Percentiles rank a stretch among this genome's conserved stretches.
These are phyloP conservation scores for Steinernema feltiae DNA, from an alignment of 1,140 invertebrate genomes.

Conservation along the genomic window DNA sequence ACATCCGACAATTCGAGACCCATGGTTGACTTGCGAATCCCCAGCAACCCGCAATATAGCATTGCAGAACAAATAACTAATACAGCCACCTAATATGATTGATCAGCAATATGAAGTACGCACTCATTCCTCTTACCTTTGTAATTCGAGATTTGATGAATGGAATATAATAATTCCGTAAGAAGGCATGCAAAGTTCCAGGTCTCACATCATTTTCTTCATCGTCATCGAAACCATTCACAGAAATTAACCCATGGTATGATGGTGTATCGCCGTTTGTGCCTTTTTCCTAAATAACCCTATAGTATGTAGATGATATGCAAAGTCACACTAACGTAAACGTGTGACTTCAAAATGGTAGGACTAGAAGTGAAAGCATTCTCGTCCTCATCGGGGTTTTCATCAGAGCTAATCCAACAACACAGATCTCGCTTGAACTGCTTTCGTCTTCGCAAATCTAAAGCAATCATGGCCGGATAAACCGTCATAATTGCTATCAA, in stretches of 20 bases:
- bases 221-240: constrained; percentile 16
- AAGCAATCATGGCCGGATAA: constrained; percentile 83
- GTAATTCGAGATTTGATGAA: constrained; percentile 63
- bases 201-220: constrained; percentile 15
- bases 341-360: background rate
- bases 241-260: background rate
- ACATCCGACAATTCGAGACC: constrained; percentile 85
- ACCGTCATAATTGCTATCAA: constrained; percentile 76
- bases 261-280: background rate
- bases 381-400: background rate
- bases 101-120: constrained; percentile 29
- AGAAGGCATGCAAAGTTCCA: constrained; percentile 58
- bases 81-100: constrained; percentile 63
- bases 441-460: constrained; percentile 75
- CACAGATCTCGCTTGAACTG: background rate
- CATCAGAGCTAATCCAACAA: background rate
- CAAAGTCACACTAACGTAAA: background rate
- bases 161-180: constrained; percentile 61
- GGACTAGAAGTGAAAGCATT: background rate
- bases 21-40: constrained; percentile 66
- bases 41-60: constrained; percentile 67
- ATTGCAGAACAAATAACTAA: constrained; percentile 65
- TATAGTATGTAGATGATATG: background rate
- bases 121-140: constrained; percentile 68
- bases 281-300: background rate